Percentiles rank a stretch among this genome's conserved stretches.
Evolutionary conservation across 2,888 invertebrate genomes (phyloP).

Genomic region (Adela reaumurella): DNA sequence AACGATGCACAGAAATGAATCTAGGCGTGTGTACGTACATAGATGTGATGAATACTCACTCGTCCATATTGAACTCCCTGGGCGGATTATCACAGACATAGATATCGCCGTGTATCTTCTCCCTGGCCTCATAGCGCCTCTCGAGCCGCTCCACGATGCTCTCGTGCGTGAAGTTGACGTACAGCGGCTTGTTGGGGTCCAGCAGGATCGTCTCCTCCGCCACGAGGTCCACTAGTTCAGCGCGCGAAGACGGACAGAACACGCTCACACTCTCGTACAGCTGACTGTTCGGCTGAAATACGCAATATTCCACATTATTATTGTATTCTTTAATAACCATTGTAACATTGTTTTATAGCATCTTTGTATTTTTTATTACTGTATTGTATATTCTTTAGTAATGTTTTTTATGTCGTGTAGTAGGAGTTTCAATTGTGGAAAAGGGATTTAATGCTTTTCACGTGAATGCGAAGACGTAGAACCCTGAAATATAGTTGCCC

Average conservation of each 20-base stretch:
- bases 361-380: too few relatives aligned
- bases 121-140: conserved; percentile 63
- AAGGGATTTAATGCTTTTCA: too few relatives aligned
- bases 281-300: conserved; percentile 70
- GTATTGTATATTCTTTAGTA: too few relatives aligned
- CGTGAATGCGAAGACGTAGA: too few relatives aligned
- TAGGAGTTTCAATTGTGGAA: too few relatives aligned
- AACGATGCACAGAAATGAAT: too few relatives aligned
- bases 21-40: too few relatives aligned
- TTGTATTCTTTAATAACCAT: too few relatives aligned
- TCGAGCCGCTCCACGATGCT: conserved; percentile 75
- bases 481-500: too few relatives aligned
- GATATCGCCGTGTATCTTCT: conserved; percentile 77
- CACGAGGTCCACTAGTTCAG: conserved; percentile 68
- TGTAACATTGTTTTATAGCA: too few relatives aligned
- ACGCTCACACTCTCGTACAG: conserved; percentile 82
- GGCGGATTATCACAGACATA: conserved; percentile 69
- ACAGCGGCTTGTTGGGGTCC: conserved; percentile 76
- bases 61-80: conserved; percentile 54
- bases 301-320: too few relatives aligned
- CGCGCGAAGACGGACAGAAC: conserved; percentile 75
- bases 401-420: too few relatives aligned
- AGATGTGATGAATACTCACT: conserved; percentile 53
- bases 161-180: conserved; percentile 83
- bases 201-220: conserved; percentile 74